Percentiles rank a stretch among this genome's conserved stretches.
Evolutionary conservation across 2,113 vertebrate genomes (phyloP).

Genomic region (Pseudonaja textilis): DNA sequence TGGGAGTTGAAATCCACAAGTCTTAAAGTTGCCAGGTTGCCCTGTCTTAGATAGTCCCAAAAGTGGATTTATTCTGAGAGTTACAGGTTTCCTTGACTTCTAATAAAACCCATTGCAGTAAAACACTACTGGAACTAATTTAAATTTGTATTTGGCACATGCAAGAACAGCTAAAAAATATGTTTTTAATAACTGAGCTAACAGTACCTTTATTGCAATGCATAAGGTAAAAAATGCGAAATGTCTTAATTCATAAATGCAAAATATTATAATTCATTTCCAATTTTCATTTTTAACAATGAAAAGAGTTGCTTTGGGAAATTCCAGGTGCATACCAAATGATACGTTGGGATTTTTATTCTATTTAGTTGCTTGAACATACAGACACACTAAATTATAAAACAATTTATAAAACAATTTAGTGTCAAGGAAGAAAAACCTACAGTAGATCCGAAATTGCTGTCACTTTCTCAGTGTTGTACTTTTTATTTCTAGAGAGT

Average conservation of each 20-base stretch:
- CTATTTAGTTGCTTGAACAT: not conserved
- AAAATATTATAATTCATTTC: not conserved
- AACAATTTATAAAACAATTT: not conserved
- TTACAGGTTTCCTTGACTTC: not conserved
- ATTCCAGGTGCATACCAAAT: not conserved
- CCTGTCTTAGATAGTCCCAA: not conserved
- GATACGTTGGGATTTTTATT: not conserved
- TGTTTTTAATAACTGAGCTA: not conserved
- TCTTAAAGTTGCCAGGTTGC: no score
- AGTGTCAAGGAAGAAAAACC: not conserved
- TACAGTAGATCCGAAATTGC: not conserved
- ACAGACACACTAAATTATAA: not conserved
- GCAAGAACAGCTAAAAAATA: not conserved
- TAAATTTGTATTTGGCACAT: not conserved
- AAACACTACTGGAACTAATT: not conserved
- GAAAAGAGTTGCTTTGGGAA: not conserved
- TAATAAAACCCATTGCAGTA: not conserved
- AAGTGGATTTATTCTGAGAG: not conserved
- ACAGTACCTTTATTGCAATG: not conserved
- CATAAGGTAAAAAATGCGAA: not conserved
- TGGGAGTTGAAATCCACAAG: no score
- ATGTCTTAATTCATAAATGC: not conserved
- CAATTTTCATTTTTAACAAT: not conserved
- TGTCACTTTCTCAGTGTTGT: not conserved
- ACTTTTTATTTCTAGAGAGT: not conserved